Conservation (phyloP, 2,113 vertebrate species). For the Tapirus terrestris region DNA sequence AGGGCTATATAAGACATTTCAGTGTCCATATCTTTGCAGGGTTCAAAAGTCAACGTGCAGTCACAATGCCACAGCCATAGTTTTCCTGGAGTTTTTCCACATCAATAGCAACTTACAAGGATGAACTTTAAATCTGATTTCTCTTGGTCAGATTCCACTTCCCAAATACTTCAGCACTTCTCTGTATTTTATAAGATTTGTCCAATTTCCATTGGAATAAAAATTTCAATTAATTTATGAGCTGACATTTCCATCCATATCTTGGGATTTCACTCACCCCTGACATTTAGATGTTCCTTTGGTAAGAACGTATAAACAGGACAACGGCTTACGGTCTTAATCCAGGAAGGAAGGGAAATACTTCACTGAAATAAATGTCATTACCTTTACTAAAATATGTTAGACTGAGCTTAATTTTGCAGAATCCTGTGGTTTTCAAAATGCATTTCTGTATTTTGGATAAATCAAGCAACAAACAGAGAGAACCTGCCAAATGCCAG, state of each 20-base stretch:
- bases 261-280: not conserved
- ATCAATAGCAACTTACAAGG: not conserved
- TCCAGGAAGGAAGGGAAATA: slow-evolving; percentile 22
- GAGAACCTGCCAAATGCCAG: not conserved
- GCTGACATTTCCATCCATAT: slow-evolving; percentile 41
- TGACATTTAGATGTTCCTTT: slow-evolving; percentile 55
- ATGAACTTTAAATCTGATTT: slow-evolving; percentile 39
- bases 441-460: not conserved
- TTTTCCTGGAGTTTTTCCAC: not conserved
- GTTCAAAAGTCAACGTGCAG: not conserved
- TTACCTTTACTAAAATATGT: not conserved
- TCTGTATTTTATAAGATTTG: not conserved
- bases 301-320: not conserved
- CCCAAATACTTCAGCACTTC: not conserved
- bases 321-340: not conserved
- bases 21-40: not conserved
- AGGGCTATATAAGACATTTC: not conserved
- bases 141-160: not conserved
- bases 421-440: not conserved
- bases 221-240: not conserved
- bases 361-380: not conserved
- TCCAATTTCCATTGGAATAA: slow-evolving; percentile 28
- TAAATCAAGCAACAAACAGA: not conserved
- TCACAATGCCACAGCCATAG: not conserved
- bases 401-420: not conserved